These are phyloP conservation scores for Platycercus adscitus DNA, from an alignment of 2,113 vertebrate genomes.

Conservation along the genomic window DNA sequence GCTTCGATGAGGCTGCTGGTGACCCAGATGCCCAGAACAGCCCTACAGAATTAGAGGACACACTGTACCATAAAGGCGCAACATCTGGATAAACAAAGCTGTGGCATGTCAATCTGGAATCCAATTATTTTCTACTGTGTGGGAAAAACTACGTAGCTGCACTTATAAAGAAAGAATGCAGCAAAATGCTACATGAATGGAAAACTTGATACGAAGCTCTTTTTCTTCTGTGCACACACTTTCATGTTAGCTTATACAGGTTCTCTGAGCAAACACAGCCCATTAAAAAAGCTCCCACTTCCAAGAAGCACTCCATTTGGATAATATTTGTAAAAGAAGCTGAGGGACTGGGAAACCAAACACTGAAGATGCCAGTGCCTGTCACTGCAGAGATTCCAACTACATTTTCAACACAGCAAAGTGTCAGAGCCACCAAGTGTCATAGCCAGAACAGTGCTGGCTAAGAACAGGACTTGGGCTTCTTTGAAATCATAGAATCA, in stretches of 20 bases:
- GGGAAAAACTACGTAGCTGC: background rate
- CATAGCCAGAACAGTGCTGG: background rate
- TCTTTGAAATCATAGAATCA: background rate
- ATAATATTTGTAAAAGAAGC: background rate
- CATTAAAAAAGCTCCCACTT: background rate
- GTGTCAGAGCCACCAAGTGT: background rate
- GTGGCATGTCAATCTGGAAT: background rate
- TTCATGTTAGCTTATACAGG: background rate
- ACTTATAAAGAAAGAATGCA: background rate
- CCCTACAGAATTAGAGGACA: slow-evolving; percentile 11
- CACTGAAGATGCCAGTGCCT: background rate
- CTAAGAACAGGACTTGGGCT: background rate
- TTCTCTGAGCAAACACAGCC: background rate
- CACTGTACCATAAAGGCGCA: background rate
- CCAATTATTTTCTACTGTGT: background rate
- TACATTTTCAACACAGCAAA: background rate
- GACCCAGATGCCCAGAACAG: background rate
- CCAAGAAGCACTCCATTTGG: background rate
- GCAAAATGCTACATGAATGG: background rate
- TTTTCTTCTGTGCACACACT: background rate
- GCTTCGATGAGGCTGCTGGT: slow-evolving; percentile 44
- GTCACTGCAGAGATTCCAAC: background rate
- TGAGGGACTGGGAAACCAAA: background rate
- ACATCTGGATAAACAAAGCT: slow-evolving; percentile 2
- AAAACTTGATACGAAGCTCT: background rate